phyloP scores from a whole-genome alignment of 2,113 vertebrate genomes.

The Leptodactylus fuscus region DNA sequence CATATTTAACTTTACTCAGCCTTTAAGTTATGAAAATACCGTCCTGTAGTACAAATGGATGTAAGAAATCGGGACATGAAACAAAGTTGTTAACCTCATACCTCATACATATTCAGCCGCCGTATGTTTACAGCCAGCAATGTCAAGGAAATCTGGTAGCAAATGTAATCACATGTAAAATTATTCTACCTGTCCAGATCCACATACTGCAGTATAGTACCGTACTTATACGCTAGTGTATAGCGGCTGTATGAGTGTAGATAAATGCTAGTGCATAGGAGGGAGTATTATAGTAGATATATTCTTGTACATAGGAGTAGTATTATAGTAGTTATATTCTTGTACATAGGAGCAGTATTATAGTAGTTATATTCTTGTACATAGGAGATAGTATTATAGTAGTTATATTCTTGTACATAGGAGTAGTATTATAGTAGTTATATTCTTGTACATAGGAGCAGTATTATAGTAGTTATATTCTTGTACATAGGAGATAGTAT shows the following conservation, averaged over 20 bases:
- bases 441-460: constrained; percentile 1
- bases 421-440: background rate
- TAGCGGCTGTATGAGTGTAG: background rate
- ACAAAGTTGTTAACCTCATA: background rate
- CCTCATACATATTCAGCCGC: background rate
- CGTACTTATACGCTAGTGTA: too few relatives aligned
- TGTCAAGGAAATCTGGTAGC: background rate
- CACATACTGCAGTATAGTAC: too few relatives aligned
- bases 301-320: too few relatives aligned
- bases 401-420: background rate
- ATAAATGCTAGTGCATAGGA: background rate
- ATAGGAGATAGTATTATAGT: too few relatives aligned
- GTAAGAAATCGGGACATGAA: background rate
- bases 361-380: too few relatives aligned
- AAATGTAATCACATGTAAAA: background rate
- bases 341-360: background rate
- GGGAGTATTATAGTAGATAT: too few relatives aligned
- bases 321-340: constrained; percentile 19
- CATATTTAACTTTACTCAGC: constrained; percentile 23
- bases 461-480: too few relatives aligned
- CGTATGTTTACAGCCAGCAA: background rate
- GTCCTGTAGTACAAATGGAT: background rate
- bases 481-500: too few relatives aligned
- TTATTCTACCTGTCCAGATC: background rate
- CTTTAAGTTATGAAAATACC: constrained; percentile 18